Percentiles rank a stretch among this genome's conserved stretches.
Conservation (phyloP, 2,888 invertebrate species). For the Stratiomys singularior region DNA sequence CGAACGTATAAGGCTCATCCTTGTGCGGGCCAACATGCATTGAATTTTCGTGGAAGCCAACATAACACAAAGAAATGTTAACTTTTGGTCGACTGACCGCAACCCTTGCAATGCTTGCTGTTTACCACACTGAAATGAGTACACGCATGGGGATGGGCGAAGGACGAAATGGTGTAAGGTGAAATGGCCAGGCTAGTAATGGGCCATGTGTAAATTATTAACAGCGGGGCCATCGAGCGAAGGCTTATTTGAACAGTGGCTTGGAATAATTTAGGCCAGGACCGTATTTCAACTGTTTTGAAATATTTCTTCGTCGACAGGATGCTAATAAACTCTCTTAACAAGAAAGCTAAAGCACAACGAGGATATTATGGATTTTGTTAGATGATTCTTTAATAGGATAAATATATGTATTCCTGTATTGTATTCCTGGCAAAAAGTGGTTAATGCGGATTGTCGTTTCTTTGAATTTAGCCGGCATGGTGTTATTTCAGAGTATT, state of each 20-base stretch:
- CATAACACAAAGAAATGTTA: not conserved
- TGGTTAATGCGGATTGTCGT: not conserved
- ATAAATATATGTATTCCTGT: not conserved
- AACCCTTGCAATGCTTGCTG: constrained; percentile 6
- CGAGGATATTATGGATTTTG: constrained; percentile 24
- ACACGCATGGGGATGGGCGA: no score
- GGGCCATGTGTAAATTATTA: constrained; percentile 36
- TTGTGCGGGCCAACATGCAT: not conserved
- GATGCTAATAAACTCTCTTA: constrained; percentile 31
- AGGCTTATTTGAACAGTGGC: constrained; percentile 1
- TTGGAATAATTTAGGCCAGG: constrained; percentile 25
- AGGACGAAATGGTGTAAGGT: not conserved
- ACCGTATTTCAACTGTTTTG: constrained; percentile 30
- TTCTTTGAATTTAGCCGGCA: no score
- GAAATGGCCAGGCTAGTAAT: constrained; percentile 8
- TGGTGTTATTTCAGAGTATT: no score
- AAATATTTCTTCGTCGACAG: constrained; percentile 11
- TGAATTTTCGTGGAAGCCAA: not conserved
- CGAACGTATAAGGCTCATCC: not conserved
- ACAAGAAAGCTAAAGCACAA: constrained; percentile 11
- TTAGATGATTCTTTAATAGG: constrained; percentile 25
- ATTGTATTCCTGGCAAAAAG: not conserved
- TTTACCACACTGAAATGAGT: no score
- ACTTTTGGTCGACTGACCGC: constrained; percentile 33
- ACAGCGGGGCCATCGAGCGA: not conserved